These are phyloP conservation scores for Ormyrus rosae DNA, from an alignment of 2,888 invertebrate species.

Conservation along the genomic window DNA sequence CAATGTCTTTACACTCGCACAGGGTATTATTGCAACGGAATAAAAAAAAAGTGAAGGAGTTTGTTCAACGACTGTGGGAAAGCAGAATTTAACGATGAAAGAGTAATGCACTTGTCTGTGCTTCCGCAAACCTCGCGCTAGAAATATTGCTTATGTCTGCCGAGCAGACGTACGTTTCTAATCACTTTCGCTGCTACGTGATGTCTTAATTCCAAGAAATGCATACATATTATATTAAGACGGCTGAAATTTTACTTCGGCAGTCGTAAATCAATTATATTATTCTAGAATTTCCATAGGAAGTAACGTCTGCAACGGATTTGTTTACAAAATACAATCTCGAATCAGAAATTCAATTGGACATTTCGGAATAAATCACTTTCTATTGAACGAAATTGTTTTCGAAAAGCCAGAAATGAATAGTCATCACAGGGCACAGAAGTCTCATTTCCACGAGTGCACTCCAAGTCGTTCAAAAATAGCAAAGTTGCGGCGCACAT, in stretches of 20 bases:
- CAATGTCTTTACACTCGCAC: no score
- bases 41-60: not conserved
- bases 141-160: no score
- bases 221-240: not conserved
- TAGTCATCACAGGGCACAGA: not conserved
- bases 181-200: conserved; percentile 12
- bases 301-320: no score
- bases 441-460: conserved; percentile 9
- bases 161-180: not conserved
- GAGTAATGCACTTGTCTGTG: conserved; percentile 3
- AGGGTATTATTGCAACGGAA: no score
- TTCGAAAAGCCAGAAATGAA: no score
- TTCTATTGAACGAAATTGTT: no score
- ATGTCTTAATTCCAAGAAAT: not conserved
- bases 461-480: conserved; percentile 3
- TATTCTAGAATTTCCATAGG: no score
- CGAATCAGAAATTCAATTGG: no score
- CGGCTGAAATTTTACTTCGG: no score
- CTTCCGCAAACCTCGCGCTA: not conserved
- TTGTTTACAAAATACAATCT: no score
- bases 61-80: conserved; percentile 2
- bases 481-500: not conserved
- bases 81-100: conserved; percentile 14
- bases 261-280: no score
- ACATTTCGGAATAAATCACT: no score